Percentiles rank a stretch among this genome's conserved stretches.
Evolutionary conservation across 2,113 vertebrate species (phyloP).

Genomic region (Neolamprologus caudopunctatus): DNA sequence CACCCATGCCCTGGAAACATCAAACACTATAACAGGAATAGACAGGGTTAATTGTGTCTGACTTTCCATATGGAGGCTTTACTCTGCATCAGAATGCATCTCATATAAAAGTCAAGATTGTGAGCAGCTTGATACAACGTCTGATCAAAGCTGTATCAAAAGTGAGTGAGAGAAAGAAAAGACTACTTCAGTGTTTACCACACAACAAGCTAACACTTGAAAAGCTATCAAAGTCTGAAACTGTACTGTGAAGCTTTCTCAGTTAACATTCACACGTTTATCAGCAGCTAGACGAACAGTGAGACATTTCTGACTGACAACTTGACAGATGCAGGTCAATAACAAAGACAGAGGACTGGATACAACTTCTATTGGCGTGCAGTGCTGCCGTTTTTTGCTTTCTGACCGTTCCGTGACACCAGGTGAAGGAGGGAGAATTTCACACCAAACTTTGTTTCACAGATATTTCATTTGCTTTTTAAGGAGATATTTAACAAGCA

Average conservation of each 20-base stretch:
- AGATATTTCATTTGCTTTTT: background rate
- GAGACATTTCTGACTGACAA: conserved; percentile 22
- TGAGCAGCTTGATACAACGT: background rate
- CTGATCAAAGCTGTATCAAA: conserved; percentile 4
- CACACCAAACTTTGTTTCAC: background rate
- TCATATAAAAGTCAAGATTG: conserved; percentile 1
- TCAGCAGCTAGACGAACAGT: background rate
- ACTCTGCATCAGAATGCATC: background rate
- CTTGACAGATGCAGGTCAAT: conserved; percentile 8
- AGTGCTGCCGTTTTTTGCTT: background rate
- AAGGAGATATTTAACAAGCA: background rate
- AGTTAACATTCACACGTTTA: conserved; percentile 3
- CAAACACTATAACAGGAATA: conserved; percentile 7
- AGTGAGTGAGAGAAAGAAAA: background rate
- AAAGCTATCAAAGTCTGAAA: conserved; percentile 11
- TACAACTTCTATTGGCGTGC: background rate
- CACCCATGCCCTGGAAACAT: conserved; percentile 35
- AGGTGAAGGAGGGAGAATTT: background rate
- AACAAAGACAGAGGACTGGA: background rate
- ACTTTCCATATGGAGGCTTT: conserved; percentile 1
- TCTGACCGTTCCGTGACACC: background rate
- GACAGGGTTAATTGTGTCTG: background rate
- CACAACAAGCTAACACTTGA: background rate
- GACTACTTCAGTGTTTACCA: background rate
- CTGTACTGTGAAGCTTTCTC: conserved; percentile 8